Percentiles rank a stretch among this genome's conserved stretches.
Evolutionary conservation across 2,888 invertebrate species (phyloP).

Genomic region (Campoplex capitator): DNA sequence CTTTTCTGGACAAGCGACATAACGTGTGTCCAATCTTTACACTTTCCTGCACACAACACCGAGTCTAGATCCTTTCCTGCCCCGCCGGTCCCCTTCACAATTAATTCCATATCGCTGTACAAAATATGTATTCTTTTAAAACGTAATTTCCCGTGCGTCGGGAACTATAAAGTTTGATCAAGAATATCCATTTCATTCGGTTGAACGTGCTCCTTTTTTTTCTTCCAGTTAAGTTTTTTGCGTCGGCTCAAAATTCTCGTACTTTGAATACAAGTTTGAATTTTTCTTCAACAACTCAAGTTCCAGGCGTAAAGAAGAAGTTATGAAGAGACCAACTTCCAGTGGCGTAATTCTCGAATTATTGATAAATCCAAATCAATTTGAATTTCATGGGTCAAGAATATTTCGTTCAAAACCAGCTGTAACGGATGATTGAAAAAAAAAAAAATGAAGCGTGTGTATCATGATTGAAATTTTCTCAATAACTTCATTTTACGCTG

Average conservation of each 20-base stretch:
- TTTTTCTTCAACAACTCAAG: neutral
- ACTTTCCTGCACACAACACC: conserved; percentile 51
- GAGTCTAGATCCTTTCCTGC: conserved; percentile 54
- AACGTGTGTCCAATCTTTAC: conserved; percentile 49
- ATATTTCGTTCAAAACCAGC: neutral
- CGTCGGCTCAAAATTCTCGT: neutral
- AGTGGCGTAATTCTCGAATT: no score
- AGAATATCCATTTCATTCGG: neutral
- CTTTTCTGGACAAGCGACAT: conserved; percentile 3
- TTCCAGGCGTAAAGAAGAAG: neutral
- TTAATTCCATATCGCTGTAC: conserved; percentile 2
- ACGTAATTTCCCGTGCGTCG: neutral
- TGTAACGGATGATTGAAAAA: neutral
- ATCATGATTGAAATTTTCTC: neutral
- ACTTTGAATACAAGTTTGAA: neutral
- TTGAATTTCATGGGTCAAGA: neutral
- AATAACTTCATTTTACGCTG: neutral
- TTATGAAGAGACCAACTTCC: neutral
- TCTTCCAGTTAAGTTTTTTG: neutral
- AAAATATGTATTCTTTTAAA: conserved; percentile 4
- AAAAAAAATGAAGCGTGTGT: neutral
- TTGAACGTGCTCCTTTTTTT: neutral
- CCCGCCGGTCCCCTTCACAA: conserved; percentile 23
- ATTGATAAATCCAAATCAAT: no score
- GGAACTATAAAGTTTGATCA: neutral